Conservation (phyloP, 2,888 invertebrate genomes). For the Synergus itoensis region DNA sequence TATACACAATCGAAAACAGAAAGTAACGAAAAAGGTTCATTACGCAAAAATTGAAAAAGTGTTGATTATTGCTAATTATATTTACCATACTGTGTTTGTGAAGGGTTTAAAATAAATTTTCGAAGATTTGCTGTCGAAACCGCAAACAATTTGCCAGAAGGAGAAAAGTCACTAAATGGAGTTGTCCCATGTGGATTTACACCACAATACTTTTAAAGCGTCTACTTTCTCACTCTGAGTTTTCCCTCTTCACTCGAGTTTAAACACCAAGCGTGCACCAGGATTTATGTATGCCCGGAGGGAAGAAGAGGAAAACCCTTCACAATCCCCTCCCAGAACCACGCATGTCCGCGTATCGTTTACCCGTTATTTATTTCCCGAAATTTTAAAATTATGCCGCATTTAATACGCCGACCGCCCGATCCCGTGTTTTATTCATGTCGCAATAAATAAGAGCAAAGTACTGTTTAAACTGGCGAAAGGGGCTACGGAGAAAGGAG, state of each 20-base stretch:
- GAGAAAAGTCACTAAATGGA: slow-evolving; percentile 18
- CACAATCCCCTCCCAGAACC: slow-evolving; percentile 48
- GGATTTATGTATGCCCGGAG: slow-evolving; percentile 68
- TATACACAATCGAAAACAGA: background rate
- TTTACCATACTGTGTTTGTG: background rate
- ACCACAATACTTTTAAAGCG: slow-evolving; percentile 27
- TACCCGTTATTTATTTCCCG: slow-evolving; percentile 76
- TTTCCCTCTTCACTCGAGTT: slow-evolving; percentile 54
- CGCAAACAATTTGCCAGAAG: background rate
- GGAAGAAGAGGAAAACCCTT: slow-evolving; percentile 53
- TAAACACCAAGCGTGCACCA: slow-evolving; percentile 55
- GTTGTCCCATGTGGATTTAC: slow-evolving; percentile 16
- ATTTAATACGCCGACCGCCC: slow-evolving; percentile 71
- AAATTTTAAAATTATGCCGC: slow-evolving; percentile 77
- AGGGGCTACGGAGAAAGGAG: slow-evolving; percentile 34
- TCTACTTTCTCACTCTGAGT: slow-evolving; percentile 51
- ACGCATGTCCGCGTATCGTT: slow-evolving; percentile 74
- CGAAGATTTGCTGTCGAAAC: background rate
- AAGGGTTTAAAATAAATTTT: background rate
- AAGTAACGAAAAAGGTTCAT: no score
- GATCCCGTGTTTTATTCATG: slow-evolving; percentile 75
- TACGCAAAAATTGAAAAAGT: no score
- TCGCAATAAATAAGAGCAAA: slow-evolving; percentile 74
- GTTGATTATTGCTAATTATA: no score
- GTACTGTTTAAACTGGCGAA: slow-evolving; percentile 65